A percentile compares a stretch with the other conserved stretches of the same genome.
phyloP scores from a whole-genome alignment of 2,888 invertebrate genomes.

The Apodemia zela region DNA sequence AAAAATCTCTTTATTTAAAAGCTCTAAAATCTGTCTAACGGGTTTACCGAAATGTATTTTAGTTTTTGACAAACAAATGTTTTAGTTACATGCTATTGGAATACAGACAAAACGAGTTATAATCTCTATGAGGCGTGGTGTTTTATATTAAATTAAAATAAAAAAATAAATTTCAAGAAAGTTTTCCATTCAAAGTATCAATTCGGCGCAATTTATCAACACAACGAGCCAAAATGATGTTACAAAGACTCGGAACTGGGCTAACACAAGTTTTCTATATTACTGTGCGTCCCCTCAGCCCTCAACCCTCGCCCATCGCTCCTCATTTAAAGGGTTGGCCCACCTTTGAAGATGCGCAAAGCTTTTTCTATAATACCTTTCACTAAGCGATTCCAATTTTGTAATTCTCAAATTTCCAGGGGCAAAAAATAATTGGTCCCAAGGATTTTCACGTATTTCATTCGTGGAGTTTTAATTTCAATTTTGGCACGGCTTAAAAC shows the following conservation, averaged over 20 bases:
- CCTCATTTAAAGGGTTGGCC: conserved; percentile 64
- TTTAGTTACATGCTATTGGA: no score
- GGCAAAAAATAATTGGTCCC: conserved; percentile 77
- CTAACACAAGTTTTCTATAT: conserved; percentile 81
- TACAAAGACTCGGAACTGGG: conserved; percentile 80
- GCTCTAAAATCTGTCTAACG: no score
- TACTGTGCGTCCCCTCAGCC: conserved; percentile 65
- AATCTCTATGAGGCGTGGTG: no score
- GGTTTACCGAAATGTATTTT: no score
- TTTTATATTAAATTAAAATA: neutral
- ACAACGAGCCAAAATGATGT: conserved; percentile 76
- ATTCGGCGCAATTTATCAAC: conserved; percentile 39
- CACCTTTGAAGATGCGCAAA: conserved; percentile 78
- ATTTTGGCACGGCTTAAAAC: conserved; percentile 9
- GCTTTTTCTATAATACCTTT: conserved; percentile 78
- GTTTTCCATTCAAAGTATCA: conserved; percentile 38
- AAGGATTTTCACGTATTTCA: conserved; percentile 63
- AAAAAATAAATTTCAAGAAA: conserved; percentile 20
- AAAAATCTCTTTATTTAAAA: no score
- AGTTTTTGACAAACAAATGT: no score
- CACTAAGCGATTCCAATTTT: conserved; percentile 78
- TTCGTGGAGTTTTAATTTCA: conserved; percentile 22
- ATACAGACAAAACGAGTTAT: no score
- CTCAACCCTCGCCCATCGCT: conserved; percentile 36
- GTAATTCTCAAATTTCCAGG: conserved; percentile 75